A percentile compares a stretch with the other conserved stretches of the same genome.
Conservation (phyloP, 2,113 vertebrate species). For the Crotalus horridus region DNA sequence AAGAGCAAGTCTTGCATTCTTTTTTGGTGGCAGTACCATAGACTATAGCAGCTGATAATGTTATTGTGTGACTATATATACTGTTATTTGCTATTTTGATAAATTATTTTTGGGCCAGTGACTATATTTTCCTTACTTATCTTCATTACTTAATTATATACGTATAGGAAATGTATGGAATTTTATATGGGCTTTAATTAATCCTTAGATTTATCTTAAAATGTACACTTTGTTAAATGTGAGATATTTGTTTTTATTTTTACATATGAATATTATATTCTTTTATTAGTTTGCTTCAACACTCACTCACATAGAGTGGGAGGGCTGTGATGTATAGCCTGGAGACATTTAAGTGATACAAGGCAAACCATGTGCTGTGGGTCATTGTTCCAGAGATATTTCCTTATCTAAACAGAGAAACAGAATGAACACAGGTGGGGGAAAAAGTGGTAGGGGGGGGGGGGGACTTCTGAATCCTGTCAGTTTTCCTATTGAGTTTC, state of each 20-base stretch:
- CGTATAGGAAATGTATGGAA: not conserved
- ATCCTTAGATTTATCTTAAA: not conserved
- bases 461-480: not conserved
- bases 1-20: not conserved
- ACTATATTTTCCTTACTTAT: not conserved
- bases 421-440: not conserved
- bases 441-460: not conserved
- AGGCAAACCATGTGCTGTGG: not conserved
- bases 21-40: not conserved
- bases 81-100: not conserved
- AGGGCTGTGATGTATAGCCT: slow-evolving; percentile 47
- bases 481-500: not conserved
- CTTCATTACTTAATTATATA: not conserved
- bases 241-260: slow-evolving; percentile 7
- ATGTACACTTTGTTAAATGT: not conserved
- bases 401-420: not conserved
- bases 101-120: not conserved
- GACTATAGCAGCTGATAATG: not conserved
- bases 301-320: slow-evolving; percentile 29
- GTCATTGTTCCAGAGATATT: not conserved
- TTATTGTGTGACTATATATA: not conserved
- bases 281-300: slow-evolving; percentile 40
- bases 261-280: slow-evolving; percentile 39
- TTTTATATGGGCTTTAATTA: slow-evolving; percentile 20
- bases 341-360: slow-evolving; percentile 57